A percentile compares a stretch with the other conserved stretches of the same genome.
phyloP scores from a whole-genome alignment of 2,888 invertebrate genomes.

The Drosophila neutralis region DNA sequence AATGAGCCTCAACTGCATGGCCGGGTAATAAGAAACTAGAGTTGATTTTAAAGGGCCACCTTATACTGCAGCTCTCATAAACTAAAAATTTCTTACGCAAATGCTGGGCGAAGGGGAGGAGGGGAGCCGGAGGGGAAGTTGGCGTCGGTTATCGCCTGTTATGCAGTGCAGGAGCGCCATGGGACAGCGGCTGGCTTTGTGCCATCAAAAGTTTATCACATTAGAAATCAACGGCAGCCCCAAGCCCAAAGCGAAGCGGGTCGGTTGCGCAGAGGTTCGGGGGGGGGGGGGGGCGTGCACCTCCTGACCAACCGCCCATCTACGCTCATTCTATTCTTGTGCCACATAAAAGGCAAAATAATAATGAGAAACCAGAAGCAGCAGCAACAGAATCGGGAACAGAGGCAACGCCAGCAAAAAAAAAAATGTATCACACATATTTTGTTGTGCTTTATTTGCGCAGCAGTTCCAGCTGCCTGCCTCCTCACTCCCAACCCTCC shows the following conservation, averaged over 20 bases:
- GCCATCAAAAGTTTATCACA: slow-evolving; percentile 74
- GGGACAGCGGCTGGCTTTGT: slow-evolving; percentile 53
- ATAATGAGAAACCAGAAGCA: slow-evolving; percentile 72
- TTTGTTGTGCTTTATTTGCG: slow-evolving; percentile 69
- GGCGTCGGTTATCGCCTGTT: slow-evolving; percentile 1
- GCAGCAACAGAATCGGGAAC: slow-evolving; percentile 30
- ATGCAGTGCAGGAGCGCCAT: slow-evolving; percentile 35
- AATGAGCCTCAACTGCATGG: slow-evolving; percentile 64
- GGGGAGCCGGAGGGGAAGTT: not conserved
- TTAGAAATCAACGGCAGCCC: slow-evolving; percentile 75
- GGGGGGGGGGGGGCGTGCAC: not conserved
- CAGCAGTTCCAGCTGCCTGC: slow-evolving; percentile 12
- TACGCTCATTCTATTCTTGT: slow-evolving; percentile 48
- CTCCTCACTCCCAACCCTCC: not conserved
- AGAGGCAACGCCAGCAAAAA: slow-evolving; percentile 22
- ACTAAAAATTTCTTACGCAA: slow-evolving; percentile 29
- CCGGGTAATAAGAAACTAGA: slow-evolving; percentile 58
- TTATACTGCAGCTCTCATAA: slow-evolving; percentile 43
- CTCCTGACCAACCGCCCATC: slow-evolving; percentile 6
- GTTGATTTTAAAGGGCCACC: slow-evolving; percentile 52
- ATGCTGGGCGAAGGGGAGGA: not conserved
- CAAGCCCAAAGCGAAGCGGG: slow-evolving; percentile 29
- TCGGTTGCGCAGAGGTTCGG: slow-evolving; percentile 6
- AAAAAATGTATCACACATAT: slow-evolving; percentile 56
- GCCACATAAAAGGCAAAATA: slow-evolving; percentile 74